Conservation (phyloP, 2,888 invertebrate species). For the Acrocera orbiculus region DNA sequence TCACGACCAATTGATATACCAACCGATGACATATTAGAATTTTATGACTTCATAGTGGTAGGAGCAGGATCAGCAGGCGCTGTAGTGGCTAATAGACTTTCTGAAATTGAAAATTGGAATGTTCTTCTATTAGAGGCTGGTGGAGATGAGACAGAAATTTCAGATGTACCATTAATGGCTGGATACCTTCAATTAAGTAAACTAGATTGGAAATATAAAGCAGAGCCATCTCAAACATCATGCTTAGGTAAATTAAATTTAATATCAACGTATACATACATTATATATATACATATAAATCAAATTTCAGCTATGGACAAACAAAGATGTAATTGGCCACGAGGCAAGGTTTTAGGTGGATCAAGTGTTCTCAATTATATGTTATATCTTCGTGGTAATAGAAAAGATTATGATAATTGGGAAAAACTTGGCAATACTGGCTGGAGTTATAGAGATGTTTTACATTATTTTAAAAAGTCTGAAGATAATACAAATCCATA, state of each 20-base stretch:
- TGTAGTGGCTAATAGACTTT: conserved; percentile 66
- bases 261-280: not conserved
- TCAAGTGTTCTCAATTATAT: conserved; percentile 81
- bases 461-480: conserved; percentile 77
- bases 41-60: conserved; percentile 71
- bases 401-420: conserved; percentile 80
- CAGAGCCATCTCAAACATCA: conserved; percentile 65
- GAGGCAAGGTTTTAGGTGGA: conserved; percentile 84
- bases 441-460: conserved; percentile 65
- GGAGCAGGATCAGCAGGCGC: conserved; percentile 82
- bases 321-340: conserved; percentile 74
- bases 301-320: conserved; percentile 53
- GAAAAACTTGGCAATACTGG: conserved; percentile 71
- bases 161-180: conserved; percentile 73
- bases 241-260: conserved; percentile 49
- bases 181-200: conserved; percentile 73
- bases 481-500: conserved; percentile 82
- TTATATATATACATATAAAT: not conserved
- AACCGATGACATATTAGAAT: conserved; percentile 39
- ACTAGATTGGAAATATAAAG: conserved; percentile 85
- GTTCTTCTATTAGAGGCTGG: conserved; percentile 71
- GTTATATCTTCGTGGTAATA: conserved; percentile 79
- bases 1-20: conserved; percentile 55
- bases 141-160: conserved; percentile 78
- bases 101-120: conserved; percentile 63